These are phyloP conservation scores for Peromyscus maniculatus DNA, from an alignment of 2,113 vertebrate species.

Conservation along the genomic window DNA sequence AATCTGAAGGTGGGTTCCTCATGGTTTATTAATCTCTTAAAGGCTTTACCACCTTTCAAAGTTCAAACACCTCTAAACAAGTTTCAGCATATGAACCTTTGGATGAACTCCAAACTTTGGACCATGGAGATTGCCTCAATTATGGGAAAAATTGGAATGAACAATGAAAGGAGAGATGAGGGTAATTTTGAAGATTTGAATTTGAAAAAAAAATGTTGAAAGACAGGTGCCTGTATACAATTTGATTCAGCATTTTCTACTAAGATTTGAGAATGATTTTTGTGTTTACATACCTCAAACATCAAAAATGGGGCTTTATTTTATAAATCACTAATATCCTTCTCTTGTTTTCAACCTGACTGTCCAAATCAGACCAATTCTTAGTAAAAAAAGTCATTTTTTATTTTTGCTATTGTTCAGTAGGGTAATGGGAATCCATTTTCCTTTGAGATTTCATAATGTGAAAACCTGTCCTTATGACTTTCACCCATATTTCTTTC, in stretches of 20 bases:
- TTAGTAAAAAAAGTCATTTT: not conserved
- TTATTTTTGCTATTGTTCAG: constrained; percentile 1
- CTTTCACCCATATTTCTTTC: constrained; percentile 12
- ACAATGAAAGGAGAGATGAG: not conserved
- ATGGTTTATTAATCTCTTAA: not conserved
- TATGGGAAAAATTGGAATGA: not conserved
- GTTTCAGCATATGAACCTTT: not conserved
- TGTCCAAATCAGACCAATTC: not conserved
- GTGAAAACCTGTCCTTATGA: not conserved
- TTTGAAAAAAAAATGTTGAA: constrained; percentile 45
- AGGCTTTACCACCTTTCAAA: not conserved
- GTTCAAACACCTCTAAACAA: not conserved
- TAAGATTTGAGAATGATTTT: constrained; percentile 6
- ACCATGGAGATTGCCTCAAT: not conserved
- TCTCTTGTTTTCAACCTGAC: not conserved
- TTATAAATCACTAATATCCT: not conserved
- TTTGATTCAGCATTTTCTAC: not conserved
- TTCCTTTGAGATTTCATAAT: constrained; percentile 9
- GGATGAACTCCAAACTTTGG: too few relatives aligned
- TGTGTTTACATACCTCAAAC: not conserved
- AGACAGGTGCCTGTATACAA: not conserved
- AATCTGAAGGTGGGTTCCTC: too few relatives aligned
- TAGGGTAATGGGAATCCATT: not conserved
- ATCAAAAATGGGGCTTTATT: constrained; percentile 37
- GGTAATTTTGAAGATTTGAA: not conserved